Conservation (phyloP, 2,888 invertebrate species). For the Dasysyrphus albostriatus region DNA sequence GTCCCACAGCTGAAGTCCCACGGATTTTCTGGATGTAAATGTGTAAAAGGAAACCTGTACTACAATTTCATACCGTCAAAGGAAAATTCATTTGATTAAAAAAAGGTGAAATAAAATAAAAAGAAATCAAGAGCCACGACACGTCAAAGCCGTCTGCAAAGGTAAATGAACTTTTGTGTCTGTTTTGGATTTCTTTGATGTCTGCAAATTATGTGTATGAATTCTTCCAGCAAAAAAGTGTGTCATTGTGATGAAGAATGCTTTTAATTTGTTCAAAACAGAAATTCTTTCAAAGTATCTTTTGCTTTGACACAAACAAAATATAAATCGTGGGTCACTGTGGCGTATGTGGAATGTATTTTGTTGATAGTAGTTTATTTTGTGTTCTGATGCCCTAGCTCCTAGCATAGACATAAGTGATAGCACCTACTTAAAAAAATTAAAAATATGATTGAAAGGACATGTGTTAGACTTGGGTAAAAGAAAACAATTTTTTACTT, state of each 20-base stretch:
- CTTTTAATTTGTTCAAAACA: constrained; percentile 8
- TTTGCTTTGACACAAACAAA: neutral
- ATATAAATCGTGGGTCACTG: constrained; percentile 12
- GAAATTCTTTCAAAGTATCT: constrained; percentile 3
- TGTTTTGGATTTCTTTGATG: constrained; percentile 51
- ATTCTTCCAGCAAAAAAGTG: constrained; percentile 5
- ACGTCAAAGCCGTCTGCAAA: constrained; percentile 23
- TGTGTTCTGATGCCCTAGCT: neutral
- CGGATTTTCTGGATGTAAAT: constrained; percentile 45
- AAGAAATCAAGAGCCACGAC: neutral
- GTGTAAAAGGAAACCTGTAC: constrained; percentile 43
- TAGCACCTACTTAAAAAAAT: neutral
- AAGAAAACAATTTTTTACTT: too few relatives aligned
- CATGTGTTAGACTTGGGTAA: neutral
- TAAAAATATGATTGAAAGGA: neutral
- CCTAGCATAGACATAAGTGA: neutral
- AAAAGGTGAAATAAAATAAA: neutral
- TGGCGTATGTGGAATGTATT: constrained; percentile 29
- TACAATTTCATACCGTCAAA: constrained; percentile 44
- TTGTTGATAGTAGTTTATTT: neutral
- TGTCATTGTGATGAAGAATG: constrained; percentile 20
- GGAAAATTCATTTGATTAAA: constrained; percentile 30
- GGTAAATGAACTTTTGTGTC: constrained; percentile 66
- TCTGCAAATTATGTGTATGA: neutral
- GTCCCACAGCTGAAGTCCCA: constrained; percentile 34